These are phyloP conservation scores for Lissonota sp. DNA, from an alignment of 2,888 invertebrate genomes.

Conservation along the genomic window DNA sequence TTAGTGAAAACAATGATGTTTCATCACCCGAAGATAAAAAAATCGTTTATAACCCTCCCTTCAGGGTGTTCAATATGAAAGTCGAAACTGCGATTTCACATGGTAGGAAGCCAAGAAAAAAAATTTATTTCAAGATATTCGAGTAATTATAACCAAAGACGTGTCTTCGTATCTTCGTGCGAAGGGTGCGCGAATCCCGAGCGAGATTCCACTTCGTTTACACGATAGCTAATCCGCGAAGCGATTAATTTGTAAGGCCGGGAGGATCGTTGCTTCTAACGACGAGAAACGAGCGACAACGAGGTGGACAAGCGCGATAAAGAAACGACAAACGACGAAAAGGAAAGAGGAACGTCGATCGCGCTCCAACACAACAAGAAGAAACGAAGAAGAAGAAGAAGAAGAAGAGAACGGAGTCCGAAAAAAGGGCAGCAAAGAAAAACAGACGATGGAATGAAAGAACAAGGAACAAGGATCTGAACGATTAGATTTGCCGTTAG, in stretches of 20 bases:
- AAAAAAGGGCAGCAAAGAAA: neutral
- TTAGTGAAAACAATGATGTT: too few relatives aligned
- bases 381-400: neutral
- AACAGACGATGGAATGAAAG: constrained; percentile 19
- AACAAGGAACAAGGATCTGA: constrained; percentile 9
- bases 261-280: constrained; percentile 8
- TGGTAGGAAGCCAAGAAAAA: too few relatives aligned
- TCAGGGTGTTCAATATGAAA: too few relatives aligned
- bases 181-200: too few relatives aligned
- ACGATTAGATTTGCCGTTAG: constrained; percentile 2
- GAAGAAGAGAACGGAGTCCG: neutral
- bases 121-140: too few relatives aligned
- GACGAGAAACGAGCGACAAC: constrained; percentile 6
- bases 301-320: neutral
- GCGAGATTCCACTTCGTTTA: constrained; percentile 25
- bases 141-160: too few relatives aligned
- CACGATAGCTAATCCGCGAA: constrained; percentile 36
- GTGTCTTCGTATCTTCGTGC: too few relatives aligned
- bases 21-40: too few relatives aligned
- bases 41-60: too few relatives aligned
- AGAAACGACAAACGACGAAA: neutral
- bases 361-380: neutral
- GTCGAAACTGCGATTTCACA: too few relatives aligned
- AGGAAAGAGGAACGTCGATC: neutral
- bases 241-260: constrained; percentile 38